These are phyloP conservation scores for Montifringilla adamsi DNA, from an alignment of 2,113 vertebrate species.

Conservation along the genomic window DNA sequence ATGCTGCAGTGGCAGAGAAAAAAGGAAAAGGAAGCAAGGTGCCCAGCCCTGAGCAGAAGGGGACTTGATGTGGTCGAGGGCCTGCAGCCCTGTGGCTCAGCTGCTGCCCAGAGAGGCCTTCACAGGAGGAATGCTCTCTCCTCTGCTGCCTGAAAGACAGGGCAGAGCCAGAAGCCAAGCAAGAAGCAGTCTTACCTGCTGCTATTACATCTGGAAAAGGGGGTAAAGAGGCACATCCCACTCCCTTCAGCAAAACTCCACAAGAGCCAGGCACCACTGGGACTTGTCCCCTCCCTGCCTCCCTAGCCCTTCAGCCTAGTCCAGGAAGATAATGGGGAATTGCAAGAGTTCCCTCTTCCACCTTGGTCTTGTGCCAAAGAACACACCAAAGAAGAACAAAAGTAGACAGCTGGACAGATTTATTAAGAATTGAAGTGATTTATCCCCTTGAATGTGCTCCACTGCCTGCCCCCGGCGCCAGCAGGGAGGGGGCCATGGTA, in stretches of 20 bases:
- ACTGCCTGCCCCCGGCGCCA: neutral
- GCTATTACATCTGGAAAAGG: neutral
- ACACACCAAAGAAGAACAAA: neutral
- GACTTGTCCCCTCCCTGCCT: too few species aligned
- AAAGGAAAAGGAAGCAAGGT: neutral
- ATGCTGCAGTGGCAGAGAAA: neutral
- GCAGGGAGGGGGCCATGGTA: neutral
- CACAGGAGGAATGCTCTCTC: neutral
- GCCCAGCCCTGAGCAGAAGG: fast-evolving
- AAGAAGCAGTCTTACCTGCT: neutral
- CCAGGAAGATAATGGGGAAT: too few species aligned
- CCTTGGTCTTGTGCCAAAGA: neutral
- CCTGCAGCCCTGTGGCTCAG: neutral
- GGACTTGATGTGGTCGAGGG: neutral
- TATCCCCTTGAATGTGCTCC: neutral
- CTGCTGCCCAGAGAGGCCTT: neutral
- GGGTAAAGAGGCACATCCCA: neutral
- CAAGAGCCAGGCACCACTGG: fast-evolving
- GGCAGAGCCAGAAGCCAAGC: too few species aligned
- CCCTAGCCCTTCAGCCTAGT: too few species aligned
- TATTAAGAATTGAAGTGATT: constrained; percentile 21
- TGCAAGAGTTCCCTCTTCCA: neutral
- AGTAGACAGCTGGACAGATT: neutral
- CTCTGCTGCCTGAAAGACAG: neutral
- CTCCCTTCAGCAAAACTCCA: neutral